phyloP scores from a whole-genome alignment of 1,140 invertebrate genomes.

The Rhizoglyphus robini region DNA sequence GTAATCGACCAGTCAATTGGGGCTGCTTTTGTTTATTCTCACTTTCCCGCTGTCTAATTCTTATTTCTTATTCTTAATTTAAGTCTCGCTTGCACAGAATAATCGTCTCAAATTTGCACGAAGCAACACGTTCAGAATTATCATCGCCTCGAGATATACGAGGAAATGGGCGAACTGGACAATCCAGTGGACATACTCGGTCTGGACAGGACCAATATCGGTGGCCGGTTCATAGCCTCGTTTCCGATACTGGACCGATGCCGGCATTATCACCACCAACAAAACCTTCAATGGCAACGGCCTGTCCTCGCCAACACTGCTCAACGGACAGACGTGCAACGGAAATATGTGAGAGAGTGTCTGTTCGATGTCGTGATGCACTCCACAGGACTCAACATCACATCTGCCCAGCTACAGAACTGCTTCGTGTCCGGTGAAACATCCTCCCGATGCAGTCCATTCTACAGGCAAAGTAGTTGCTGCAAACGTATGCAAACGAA shows the following conservation, averaged over 20 bases:
- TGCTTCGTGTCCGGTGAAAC: conserved; percentile 31
- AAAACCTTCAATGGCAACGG: conserved; percentile 13
- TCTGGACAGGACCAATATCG: background rate
- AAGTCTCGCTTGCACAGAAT: conserved; percentile 52
- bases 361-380: conserved; percentile 17
- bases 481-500: background rate
- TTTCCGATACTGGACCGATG: background rate
- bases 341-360: conserved; percentile 16
- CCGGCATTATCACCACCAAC: conserved; percentile 30
- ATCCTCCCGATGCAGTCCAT: conserved; percentile 27
- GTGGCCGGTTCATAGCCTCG: background rate
- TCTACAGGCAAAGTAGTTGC: background rate
- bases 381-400: conserved; percentile 23
- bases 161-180: conserved; percentile 15
- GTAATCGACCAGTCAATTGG: no score
- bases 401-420: conserved; percentile 23
- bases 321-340: conserved; percentile 31
- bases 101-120: conserved; percentile 82
- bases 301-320: conserved; percentile 24
- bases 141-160: conserved; percentile 76
- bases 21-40: no score
- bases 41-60: background rate
- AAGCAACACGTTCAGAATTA: conserved; percentile 85
- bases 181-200: no score
- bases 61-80: background rate